These are phyloP conservation scores for Eulemur albifrons DNA, from an alignment of 2,797 vertebrate species.

Conservation along the genomic window DNA sequence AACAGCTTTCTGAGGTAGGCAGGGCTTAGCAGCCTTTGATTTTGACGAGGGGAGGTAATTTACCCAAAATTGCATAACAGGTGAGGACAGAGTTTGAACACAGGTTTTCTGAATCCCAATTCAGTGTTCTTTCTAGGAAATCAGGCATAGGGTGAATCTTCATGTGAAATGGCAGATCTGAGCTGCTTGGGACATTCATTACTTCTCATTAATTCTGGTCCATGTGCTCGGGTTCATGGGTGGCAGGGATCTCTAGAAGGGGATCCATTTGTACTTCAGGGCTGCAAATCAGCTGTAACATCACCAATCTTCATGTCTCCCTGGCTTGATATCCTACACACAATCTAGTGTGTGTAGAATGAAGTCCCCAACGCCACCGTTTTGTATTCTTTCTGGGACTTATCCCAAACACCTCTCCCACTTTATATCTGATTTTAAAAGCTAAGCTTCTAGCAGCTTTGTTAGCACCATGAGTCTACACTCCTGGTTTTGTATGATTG, in stretches of 20 bases:
- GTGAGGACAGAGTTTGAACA: not conserved
- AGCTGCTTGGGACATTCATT: not conserved
- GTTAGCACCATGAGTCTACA: not conserved
- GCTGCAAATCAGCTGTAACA: not conserved
- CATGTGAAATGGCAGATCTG: not conserved
- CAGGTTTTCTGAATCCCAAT: not conserved
- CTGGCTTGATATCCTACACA: not conserved
- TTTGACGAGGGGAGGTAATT: not conserved
- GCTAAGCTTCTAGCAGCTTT: not conserved
- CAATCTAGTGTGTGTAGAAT: not conserved
- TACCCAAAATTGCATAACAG: not conserved
- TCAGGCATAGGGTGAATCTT: not conserved
- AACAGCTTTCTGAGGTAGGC: not conserved
- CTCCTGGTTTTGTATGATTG: not conserved
- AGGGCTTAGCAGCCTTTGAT: not conserved
- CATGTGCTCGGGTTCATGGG: not conserved
- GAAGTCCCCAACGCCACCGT: not conserved
- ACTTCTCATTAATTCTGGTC: not conserved
- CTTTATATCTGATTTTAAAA: not conserved
- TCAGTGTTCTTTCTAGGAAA: not conserved
- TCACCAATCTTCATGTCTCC: not conserved
- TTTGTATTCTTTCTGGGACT: not conserved
- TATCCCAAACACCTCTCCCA: not conserved
- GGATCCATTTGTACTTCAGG: not conserved
- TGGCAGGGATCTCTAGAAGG: not conserved